Evolutionary conservation across 2,797 vertebrate genomes (phyloP).

Genomic region (Emys orbicularis): DNA sequence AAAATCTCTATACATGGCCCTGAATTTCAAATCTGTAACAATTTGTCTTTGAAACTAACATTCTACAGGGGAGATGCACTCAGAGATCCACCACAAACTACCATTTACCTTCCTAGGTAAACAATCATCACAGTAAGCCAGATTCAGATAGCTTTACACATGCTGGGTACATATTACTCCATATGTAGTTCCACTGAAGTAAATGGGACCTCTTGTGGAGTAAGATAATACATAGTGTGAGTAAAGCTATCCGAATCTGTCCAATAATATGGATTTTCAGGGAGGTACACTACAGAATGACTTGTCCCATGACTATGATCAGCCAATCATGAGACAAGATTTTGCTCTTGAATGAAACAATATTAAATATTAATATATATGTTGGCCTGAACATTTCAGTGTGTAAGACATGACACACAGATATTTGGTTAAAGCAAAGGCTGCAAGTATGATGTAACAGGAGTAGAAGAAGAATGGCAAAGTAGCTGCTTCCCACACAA

Average conservation of each 20-base stretch:
- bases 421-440: background rate
- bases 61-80: background rate
- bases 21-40: background rate
- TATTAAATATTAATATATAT: background rate
- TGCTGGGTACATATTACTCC: background rate
- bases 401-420: background rate
- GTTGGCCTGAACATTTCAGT: background rate
- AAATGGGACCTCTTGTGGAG: background rate
- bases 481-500: background rate
- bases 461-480: background rate
- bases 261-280: constrained; percentile 1
- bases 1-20: background rate
- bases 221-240: background rate
- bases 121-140: background rate
- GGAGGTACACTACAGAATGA: background rate
- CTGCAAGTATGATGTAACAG: background rate
- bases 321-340: background rate
- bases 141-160: constrained; percentile 31
- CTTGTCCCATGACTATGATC: background rate
- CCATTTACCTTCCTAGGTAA: background rate
- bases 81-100: background rate
- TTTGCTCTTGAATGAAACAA: background rate
- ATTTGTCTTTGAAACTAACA: background rate
- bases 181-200: background rate
- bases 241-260: background rate